Base-by-base conservation (phyloP, 2,113 vertebrate species). In the Erpornis zantholeuca region DNA sequence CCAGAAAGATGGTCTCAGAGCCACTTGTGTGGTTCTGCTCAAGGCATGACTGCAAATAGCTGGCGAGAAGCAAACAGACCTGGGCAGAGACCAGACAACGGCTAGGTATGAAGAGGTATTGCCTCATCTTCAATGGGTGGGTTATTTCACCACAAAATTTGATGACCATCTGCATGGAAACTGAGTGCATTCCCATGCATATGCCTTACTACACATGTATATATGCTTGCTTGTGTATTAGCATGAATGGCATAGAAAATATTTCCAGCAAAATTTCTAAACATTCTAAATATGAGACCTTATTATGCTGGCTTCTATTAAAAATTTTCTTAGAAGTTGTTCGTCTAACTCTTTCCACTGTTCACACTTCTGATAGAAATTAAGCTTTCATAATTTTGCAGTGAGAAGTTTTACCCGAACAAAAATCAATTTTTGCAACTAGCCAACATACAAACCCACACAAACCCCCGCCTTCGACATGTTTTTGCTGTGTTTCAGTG, bases 191-290 rank as follows among this genome's bases (percentile, higher is more conserved):
- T 91, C 81, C 69, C 56, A 42, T 57, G 56, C 42, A 87, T 24
- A 17, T 0, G 1, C 44, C 33, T 82, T 68, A 63, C 31, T 54
- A 33, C n/a, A 54, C 40, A 24, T 22, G 20, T n/a, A 11, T 16
- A 59, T 44, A 24, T 0, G 0, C 27, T 78, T 61, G 11, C 35
- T 15, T 19, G 44, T 2, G 1, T 42, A 47, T 71, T 63, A 63
- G 35, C 11, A 18, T 47, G 10, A 63, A 15, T 15, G 4, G 8
- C 31, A 8, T 13, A 64, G 54, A 83, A 90, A 96, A 64, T n/a
- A 82, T 31, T 80, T 69, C 35, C 35, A 80, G 36, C 4, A 73
- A 66, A 69, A 65, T 25, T 44, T 49, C 69, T 10, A 61, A 88
- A 23, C 35, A 33, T 59, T 52, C 20, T 25, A 18, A 36, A 77